Evolutionary conservation across 2,113 vertebrate species (phyloP).

Genomic region (Campylomormyrus tamandua): DNA sequence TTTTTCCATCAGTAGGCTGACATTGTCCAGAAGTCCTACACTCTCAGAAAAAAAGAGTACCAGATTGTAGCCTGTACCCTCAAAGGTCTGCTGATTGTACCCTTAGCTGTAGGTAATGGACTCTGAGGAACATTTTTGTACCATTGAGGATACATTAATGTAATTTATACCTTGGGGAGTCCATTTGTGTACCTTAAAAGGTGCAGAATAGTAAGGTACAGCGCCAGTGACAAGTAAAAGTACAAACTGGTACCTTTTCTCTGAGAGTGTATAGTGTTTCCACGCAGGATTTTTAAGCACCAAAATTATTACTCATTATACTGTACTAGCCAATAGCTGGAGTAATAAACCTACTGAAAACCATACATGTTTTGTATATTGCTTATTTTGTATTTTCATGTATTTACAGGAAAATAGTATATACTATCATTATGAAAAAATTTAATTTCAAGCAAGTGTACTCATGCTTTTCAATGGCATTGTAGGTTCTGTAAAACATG

Average conservation of each 20-base stretch:
- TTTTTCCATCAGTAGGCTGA: background rate
- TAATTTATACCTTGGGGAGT: too few relatives aligned
- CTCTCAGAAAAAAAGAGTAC: too few relatives aligned
- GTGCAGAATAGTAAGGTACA: too few relatives aligned
- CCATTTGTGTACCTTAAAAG: too few relatives aligned
- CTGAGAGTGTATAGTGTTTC: background rate
- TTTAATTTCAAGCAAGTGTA: background rate
- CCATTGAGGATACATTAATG: too few relatives aligned
- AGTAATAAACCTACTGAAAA: background rate
- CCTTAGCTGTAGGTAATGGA: too few relatives aligned
- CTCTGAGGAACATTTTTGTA: too few relatives aligned
- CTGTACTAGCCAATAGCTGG: background rate
- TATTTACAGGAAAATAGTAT: background rate
- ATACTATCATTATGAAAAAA: background rate
- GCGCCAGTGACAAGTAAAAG: too few relatives aligned
- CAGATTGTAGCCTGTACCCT: too few relatives aligned
- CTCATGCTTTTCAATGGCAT: background rate
- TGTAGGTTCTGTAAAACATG: background rate
- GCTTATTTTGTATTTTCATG: background rate
- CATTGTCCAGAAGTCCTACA: background rate
- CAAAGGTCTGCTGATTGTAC: too few relatives aligned
- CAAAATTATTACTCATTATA: background rate
- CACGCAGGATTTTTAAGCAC: background rate
- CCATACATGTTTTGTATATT: background rate
- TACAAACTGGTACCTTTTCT: too few relatives aligned